Base-by-base conservation (phyloP, 1,140 invertebrate species). In the Drosophila yakuba region DNA sequence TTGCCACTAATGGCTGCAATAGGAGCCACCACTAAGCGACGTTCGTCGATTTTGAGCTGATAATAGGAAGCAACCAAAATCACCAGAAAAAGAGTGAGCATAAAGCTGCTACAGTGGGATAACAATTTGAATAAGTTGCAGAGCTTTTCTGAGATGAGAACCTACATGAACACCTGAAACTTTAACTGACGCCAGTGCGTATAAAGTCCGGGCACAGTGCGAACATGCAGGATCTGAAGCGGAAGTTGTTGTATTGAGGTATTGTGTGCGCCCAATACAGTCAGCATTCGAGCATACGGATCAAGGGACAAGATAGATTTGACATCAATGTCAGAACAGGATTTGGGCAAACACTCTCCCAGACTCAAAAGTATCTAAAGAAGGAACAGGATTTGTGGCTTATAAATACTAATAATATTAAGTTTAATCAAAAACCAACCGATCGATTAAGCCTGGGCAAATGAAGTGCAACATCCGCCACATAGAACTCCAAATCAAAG, bases 101-200 rank as follows among this genome's bases (percentile, higher is more conserved):
- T 41, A 58, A 91, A 91, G 77, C 90, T 91, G 68, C 90, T 91
- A 25, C 56, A 45, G 12, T 25, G 15, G n/a, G n/a, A 35, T 11
- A 6, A 15, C 23, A 14, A 12, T 11, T 8, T 23, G 10, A 8
- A 11, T 41, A 2, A 28, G 10, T 25, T 36, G 28, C 1, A 5
- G 3, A 6, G 2, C 5, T 14, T 35, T 28, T 2, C n/a, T 15
- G 10, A 11, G 32, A 20, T n/a, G 8, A 3, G 0, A 15, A 94
- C 95, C 95, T 93, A 97, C 96, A 94, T 94, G 38, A 96, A 93
- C 64, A 96, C 94, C 83, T 95, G 95, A 64, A 96, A 94, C 90
- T 96, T 96, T 11, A 94, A 90, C 92, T 97, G 96, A 10, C 92
- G 86, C 83, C 94, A 94, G 23, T 95, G 82, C 15, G 93, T 94